Conservation (phyloP, 2,797 vertebrate genomes). For the Peromyscus attwateri region DNA sequence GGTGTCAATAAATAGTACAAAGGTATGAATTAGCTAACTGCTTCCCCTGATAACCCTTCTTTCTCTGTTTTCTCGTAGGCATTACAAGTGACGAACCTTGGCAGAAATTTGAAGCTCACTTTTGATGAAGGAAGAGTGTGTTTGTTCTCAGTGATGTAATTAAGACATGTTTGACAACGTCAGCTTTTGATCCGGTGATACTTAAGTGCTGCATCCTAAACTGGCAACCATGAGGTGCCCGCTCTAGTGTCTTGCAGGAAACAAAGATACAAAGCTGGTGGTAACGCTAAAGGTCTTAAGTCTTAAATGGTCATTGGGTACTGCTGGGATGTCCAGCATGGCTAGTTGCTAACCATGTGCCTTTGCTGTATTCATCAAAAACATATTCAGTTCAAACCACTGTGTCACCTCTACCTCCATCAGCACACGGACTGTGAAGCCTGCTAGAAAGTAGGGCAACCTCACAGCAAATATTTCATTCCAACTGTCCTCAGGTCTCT, state of each 20-base stretch:
- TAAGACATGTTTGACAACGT: background rate
- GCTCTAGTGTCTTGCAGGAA: background rate
- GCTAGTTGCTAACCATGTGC: fast-evolving
- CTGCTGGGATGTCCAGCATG: background rate
- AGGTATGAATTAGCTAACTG: background rate
- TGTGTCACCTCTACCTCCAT: background rate
- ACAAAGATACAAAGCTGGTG: background rate
- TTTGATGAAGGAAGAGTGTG: background rate
- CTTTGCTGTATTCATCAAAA: background rate
- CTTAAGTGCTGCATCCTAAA: background rate
- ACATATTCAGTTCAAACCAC: background rate
- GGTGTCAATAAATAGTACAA: background rate
- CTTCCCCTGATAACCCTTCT: background rate
- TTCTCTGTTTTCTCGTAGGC: background rate
- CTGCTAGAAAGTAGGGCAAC: background rate
- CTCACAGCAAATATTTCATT: background rate
- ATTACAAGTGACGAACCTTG: background rate
- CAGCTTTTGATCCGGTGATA: background rate
- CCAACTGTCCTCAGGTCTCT: background rate
- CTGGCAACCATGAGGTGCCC: background rate
- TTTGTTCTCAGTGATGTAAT: background rate
- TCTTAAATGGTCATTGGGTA: background rate
- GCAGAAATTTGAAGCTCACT: background rate
- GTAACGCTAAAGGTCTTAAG: too few species aligned
- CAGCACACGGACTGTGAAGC: background rate